Evolutionary conservation across 2,888 invertebrate genomes (phyloP).

Genomic region (Dorcus hopei): DNA sequence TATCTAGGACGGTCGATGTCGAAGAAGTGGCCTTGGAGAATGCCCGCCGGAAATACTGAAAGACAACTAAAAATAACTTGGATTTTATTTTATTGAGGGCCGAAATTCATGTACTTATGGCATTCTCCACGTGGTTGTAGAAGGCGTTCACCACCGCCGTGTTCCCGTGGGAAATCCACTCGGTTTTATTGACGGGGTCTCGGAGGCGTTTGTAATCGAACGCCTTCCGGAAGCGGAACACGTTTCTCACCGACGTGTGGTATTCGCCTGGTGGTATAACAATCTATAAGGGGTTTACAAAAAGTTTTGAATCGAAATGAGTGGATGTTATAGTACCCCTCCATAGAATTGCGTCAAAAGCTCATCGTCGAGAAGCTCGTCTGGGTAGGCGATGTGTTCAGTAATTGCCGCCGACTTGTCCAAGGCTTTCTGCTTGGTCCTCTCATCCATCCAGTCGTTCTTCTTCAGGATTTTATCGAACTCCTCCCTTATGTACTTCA

Average conservation of each 20-base stretch:
- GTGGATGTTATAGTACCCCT: background rate
- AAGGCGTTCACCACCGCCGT: background rate
- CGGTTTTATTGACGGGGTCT: background rate
- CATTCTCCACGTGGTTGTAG: background rate
- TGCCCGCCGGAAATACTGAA: slow-evolving; percentile 90
- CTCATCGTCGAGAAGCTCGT: slow-evolving; percentile 29
- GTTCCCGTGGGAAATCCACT: background rate
- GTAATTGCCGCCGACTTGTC: slow-evolving; percentile 27
- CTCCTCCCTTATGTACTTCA: slow-evolving; percentile 26
- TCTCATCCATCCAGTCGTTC: slow-evolving; percentile 31
- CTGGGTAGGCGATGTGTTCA: slow-evolving; percentile 32
- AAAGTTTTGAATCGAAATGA: background rate
- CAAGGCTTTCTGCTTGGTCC: slow-evolving; percentile 26
- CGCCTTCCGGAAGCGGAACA: background rate
- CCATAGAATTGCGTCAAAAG: slow-evolving; percentile 23
- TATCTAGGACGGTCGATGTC: slow-evolving; percentile 83
- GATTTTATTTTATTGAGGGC: background rate
- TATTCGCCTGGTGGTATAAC: background rate
- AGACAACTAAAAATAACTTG: slow-evolving; percentile 5
- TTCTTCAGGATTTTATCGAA: slow-evolving; percentile 25
- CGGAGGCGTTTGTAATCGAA: background rate
- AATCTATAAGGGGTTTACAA: background rate
- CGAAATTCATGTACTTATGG: background rate
- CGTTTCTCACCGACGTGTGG: background rate
- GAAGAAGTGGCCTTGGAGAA: slow-evolving; percentile 89